A percentile compares a stretch with the other conserved stretches of the same genome.
phyloP scores from a whole-genome alignment of 2,797 vertebrate genomes.

The Bufotes viridis region DNA sequence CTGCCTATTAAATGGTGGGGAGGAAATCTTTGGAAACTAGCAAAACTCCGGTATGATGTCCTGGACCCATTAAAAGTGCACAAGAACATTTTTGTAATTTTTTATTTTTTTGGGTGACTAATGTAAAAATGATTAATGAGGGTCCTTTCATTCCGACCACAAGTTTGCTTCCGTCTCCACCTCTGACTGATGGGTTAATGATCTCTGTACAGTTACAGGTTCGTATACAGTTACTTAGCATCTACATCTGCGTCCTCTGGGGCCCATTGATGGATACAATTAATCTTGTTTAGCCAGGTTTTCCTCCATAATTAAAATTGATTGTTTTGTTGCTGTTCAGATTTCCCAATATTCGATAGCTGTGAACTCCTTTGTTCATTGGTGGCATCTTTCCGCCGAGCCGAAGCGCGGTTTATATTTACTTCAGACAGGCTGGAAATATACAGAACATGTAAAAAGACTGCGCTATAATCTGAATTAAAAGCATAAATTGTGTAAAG shows the following conservation, averaged over 20 bases:
- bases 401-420: neutral
- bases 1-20: too few relatives aligned
- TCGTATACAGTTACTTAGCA: neutral
- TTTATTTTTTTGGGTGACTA: neutral
- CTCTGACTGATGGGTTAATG: neutral
- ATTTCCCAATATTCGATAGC: constrained; percentile 17
- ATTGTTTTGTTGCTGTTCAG: constrained; percentile 43
- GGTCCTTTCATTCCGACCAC: neutral
- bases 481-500: constrained; percentile 11
- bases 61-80: neutral
- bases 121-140: neutral
- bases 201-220: neutral
- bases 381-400: neutral
- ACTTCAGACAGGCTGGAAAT: neutral
- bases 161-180: neutral
- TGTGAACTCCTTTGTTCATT: constrained; percentile 1
- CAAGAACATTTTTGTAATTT: neutral
- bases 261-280: constrained; percentile 29
- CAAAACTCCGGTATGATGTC: neutral
- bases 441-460: constrained; percentile 2
- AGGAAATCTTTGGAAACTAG: too few relatives aligned
- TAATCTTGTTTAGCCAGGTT: constrained; percentile 53
- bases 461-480: constrained; percentile 12
- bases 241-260: constrained; percentile 17
- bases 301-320: constrained; percentile 48